A percentile compares a stretch with the other conserved stretches of the same genome.
These are phyloP conservation scores for Drosophila birchii DNA, from an alignment of 2,888 invertebrate species.

Conservation along the genomic window DNA sequence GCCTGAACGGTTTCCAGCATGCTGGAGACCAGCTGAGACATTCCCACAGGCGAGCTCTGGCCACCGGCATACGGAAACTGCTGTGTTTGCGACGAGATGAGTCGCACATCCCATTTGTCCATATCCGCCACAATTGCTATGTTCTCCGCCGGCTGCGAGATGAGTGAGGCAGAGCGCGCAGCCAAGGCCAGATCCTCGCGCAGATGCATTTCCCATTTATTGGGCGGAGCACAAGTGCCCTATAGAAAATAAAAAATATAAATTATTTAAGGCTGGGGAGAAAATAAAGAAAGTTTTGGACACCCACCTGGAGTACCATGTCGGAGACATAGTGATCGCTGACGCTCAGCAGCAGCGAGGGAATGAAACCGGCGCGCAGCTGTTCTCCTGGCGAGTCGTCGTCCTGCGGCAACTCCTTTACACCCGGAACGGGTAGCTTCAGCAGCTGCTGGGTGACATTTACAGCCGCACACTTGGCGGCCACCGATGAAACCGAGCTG, in stretches of 20 bases:
- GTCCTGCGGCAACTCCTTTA: constrained; percentile 80
- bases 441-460: constrained; percentile 78
- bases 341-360: constrained; percentile 87
- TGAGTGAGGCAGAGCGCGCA: constrained; percentile 86
- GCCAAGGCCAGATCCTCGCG: constrained; percentile 86
- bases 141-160: constrained; percentile 91
- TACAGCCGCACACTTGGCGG: constrained; percentile 77
- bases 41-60: constrained; percentile 87
- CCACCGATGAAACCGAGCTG: constrained; percentile 77
- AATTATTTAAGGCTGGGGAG: background rate
- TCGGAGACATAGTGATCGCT: constrained; percentile 90
- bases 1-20: constrained; percentile 93
- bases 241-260: constrained; percentile 34
- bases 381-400: constrained; percentile 79
- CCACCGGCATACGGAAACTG: constrained; percentile 85
- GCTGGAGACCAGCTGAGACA: constrained; percentile 92
- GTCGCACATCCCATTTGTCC: constrained; percentile 90
- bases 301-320: constrained; percentile 90
- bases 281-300: background rate
- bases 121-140: constrained; percentile 93
- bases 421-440: constrained; percentile 85
- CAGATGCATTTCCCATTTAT: constrained; percentile 87
- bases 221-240: constrained; percentile 87
- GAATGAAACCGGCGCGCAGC: constrained; percentile 86
- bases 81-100: constrained; percentile 85